Base-by-base conservation (phyloP, 2,888 invertebrate genomes). In the Drosophila falleni region DNA sequence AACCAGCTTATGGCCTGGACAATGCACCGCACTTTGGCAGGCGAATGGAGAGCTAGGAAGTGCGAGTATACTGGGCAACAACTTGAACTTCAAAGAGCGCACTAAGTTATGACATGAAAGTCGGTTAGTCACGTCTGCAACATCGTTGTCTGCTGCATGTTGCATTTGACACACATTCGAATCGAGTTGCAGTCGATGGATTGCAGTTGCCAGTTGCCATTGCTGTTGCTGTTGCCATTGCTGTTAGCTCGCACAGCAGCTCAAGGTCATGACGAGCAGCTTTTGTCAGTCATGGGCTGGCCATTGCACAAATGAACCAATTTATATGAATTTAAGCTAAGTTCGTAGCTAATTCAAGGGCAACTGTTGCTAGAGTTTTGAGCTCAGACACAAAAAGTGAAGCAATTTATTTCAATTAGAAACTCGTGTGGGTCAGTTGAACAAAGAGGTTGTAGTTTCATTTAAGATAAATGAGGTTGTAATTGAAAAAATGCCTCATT, bases 101-200 rank as follows among this genome's bases (percentile, higher is more conserved):
- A 73, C 63, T 71, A 89, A 87, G 88, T 89, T 86, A 86, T 86
- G 86, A 86, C 89, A 86, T 87, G 86, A 89, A 86, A 86, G 89
- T 86, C 86, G 89, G 89, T 87, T 86, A 86, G 86, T 86, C 86
- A 86, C 89, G 86, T 86, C 85, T 85, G 64, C 80, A 65, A 60
- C 87, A 69, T 39, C 29, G 60, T 66, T 56, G 58, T 56, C 54
- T 47, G 75, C 71, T 62, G 89, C 89, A 89, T 86, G 86, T 70
- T 82, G 76, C 89, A 89, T 87, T 87, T 89, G 88, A 82, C 86
- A 86, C 82, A 86, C 89, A 89, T 86, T 86, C 78, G 88, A 74
- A 80, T 80, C 59, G 47, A 61, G 68, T 65, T 60, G 65, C 71
- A 62, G 51, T 35, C 56, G 69, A 70, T 75, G 71, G 62, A 67